These are phyloP conservation scores for Sander lucioperca DNA, from an alignment of 2,113 vertebrate genomes.

Conservation along the genomic window DNA sequence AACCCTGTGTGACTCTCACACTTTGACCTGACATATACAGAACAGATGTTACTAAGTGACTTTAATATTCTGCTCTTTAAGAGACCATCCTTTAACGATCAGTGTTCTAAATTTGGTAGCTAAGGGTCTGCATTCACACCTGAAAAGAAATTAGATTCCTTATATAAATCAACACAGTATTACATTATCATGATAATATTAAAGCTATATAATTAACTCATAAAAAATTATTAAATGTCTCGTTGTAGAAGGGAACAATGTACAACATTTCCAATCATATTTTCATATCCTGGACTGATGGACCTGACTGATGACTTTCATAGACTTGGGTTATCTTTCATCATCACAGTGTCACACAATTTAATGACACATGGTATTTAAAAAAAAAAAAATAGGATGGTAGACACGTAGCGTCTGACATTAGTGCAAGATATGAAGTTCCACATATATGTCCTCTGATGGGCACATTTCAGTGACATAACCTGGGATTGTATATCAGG, in stretches of 20 bases:
- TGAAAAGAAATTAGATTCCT: background rate
- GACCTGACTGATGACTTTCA: background rate
- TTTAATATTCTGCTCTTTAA: background rate
- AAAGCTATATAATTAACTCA: background rate
- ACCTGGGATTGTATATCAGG: background rate
- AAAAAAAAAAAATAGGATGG: conserved; percentile 2
- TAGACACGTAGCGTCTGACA: background rate
- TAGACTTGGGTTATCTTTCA: conserved; percentile 13
- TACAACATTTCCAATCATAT: background rate
- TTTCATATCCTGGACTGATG: conserved; percentile 24
- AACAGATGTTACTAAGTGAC: background rate
- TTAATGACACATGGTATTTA: background rate
- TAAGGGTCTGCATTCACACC: background rate
- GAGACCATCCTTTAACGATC: background rate
- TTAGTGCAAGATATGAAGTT: background rate
- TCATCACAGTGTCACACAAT: conserved; percentile 15
- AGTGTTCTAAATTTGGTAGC: background rate
- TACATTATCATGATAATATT: background rate
- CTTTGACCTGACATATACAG: background rate
- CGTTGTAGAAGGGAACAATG: background rate
- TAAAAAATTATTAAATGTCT: background rate
- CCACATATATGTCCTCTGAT: background rate
- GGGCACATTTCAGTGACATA: background rate
- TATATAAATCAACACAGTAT: background rate
- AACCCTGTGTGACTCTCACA: background rate